Conservation (phyloP, 2,797 vertebrate genomes). For the Tympanoctomys barrerae region DNA sequence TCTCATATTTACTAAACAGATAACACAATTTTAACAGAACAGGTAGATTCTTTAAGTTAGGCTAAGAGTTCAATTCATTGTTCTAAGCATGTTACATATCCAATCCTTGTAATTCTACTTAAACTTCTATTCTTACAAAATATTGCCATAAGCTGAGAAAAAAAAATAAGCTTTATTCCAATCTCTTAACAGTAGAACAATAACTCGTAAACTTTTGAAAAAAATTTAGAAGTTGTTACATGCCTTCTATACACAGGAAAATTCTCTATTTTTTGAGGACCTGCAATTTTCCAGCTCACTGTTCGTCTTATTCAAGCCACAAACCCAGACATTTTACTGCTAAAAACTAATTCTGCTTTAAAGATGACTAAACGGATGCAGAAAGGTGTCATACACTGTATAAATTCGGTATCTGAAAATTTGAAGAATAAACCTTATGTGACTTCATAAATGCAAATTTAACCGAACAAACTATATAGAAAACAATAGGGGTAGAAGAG, state of each 20-base stretch:
- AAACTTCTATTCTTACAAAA: conserved; percentile 46
- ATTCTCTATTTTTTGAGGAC: not conserved
- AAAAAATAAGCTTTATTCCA: conserved; percentile 6
- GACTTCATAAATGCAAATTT: conserved; percentile 25
- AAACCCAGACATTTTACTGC: not conserved
- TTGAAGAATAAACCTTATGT: conserved; percentile 20
- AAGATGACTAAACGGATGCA: not conserved
- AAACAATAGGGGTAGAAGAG: accelerated
- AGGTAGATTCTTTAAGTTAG: not conserved
- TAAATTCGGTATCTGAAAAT: not conserved
- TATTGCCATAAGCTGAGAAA: not conserved
- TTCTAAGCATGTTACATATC: not conserved
- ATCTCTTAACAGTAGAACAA: not conserved
- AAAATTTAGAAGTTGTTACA: conserved; percentile 13
- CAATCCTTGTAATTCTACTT: not conserved
- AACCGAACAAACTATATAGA: not conserved
- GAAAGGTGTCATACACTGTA: not conserved
- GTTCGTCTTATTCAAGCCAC: not conserved
- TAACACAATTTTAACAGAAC: conserved; percentile 42
- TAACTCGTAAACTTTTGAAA: not conserved
- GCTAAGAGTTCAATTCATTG: not conserved
- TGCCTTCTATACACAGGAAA: not conserved
- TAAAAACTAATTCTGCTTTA: conserved; percentile 2
- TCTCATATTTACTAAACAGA: conserved; percentile 31
- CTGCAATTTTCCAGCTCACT: not conserved